Evolutionary conservation across 2,113 vertebrate genomes (phyloP), one percentile per base, ranked within the genome.

Genomic region (Meriones unguiculatus): DNA sequence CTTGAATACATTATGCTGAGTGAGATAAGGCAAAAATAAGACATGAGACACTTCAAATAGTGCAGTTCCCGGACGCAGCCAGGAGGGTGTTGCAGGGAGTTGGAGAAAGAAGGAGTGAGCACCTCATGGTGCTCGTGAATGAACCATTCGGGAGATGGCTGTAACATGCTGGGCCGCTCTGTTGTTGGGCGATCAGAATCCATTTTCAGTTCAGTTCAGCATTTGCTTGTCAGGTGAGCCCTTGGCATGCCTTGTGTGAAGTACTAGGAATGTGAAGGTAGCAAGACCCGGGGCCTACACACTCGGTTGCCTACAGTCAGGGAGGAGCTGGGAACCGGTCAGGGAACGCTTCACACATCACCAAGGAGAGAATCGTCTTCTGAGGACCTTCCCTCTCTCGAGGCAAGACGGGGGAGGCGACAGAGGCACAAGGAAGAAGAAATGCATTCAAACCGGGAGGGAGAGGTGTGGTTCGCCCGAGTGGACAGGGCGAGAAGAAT

Each of bases 1-100:
- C 59, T 75, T 89, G 32, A 95, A 65, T 73, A 25, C 18, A 54
- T 76, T 84, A 64, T 85, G 52, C 46, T 54, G 24, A 92, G 70
- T 89, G 72, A 92, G 78, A 62, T 52, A 82, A 82, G 52, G 41
- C 54, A 78, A 59, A 84, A 35, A 78, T 12, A n/a, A 94, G 89
- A 70, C 13, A 28, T 9, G 25, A 84, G 38, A 35, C 57, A 7
- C 72, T 77, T 38, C 14, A 88, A 65, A 57, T 52, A 30, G 20
- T 75, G 7, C 50, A 52, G 69, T 52, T 62, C 80, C 69, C 22
- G 90, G 80, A 78, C 5, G 92, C 25, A 38, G 17, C 69, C 64
- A 64, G 11, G 41, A 75, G 57, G 86, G 41, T 64, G 20, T 65
- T 75, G 20, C 41, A 18, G 46, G 67, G 73, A 30, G 13, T 30